Percentiles rank a stretch among this genome's conserved stretches.
phyloP scores from a whole-genome alignment of 1,140 invertebrate genomes.

The Lamellibrachia luymesi region DNA sequence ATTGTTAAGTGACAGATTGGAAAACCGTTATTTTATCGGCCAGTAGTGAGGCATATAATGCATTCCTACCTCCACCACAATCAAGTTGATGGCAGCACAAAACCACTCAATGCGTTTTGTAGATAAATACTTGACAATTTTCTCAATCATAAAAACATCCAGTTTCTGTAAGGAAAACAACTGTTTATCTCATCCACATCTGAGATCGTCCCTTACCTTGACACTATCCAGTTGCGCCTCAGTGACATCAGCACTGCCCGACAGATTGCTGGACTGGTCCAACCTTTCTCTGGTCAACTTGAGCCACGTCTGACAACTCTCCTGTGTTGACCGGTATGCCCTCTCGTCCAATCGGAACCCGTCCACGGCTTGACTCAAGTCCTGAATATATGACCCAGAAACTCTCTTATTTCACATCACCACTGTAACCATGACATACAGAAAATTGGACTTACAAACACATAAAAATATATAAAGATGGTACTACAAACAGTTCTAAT shows the following conservation, averaged over 20 bases:
- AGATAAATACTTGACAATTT: background rate
- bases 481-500: background rate
- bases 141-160: background rate
- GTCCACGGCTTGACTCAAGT: background rate
- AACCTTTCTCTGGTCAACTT: background rate
- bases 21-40: too few relatives aligned
- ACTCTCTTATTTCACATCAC: background rate
- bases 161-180: too few relatives aligned
- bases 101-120: too few relatives aligned
- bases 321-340: background rate
- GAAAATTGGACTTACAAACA: too few relatives aligned
- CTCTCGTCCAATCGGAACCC: background rate
- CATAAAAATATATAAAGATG: background rate
- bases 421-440: background rate
- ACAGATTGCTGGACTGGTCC: background rate
- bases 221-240: constrained; percentile 5
- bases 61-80: too few relatives aligned
- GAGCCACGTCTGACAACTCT: background rate
- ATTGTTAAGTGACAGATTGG: too few relatives aligned
- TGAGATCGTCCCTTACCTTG: background rate
- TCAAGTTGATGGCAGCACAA: too few relatives aligned
- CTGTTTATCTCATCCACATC: too few relatives aligned
- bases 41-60: too few relatives aligned
- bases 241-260: background rate
- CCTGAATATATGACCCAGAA: background rate